These are phyloP conservation scores for Lycaon pictus DNA, from an alignment of 2,113 vertebrate genomes.

Conservation along the genomic window DNA sequence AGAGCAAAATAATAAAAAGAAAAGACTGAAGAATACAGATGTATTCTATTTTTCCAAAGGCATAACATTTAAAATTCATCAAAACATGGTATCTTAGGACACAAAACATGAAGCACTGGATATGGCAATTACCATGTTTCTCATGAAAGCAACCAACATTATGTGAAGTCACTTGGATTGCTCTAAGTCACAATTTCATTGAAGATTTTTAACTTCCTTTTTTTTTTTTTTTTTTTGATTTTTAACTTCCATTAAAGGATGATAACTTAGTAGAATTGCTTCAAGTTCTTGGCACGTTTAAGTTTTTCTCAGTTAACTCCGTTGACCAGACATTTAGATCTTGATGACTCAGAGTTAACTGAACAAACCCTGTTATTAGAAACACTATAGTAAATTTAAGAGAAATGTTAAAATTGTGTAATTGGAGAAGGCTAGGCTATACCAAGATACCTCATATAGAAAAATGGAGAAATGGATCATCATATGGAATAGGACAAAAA, in stretches of 20 bases:
- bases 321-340: background rate
- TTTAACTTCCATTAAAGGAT: slow-evolving; percentile 16
- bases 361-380: background rate
- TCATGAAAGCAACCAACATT: slow-evolving; percentile 6
- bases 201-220: slow-evolving; percentile 28
- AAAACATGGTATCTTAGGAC: background rate
- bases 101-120: background rate
- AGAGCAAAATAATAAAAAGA: slow-evolving; percentile 11
- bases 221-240: background rate
- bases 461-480: background rate
- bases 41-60: slow-evolving; percentile 39
- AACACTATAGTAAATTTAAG: background rate
- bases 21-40: background rate
- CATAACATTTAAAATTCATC: background rate
- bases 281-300: background rate
- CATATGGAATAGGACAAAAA: background rate
- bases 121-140: background rate
- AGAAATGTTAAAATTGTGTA: slow-evolving; percentile 17
- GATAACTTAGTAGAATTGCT: background rate
- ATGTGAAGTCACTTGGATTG: slow-evolving; percentile 1
- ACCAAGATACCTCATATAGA: background rate
- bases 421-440: background rate
- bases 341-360: background rate
- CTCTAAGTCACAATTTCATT: slow-evolving; percentile 49
- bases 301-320: background rate